Evolutionary conservation across 2,113 vertebrate species (phyloP).

Genomic region (Acrocephalus arundinaceus): DNA sequence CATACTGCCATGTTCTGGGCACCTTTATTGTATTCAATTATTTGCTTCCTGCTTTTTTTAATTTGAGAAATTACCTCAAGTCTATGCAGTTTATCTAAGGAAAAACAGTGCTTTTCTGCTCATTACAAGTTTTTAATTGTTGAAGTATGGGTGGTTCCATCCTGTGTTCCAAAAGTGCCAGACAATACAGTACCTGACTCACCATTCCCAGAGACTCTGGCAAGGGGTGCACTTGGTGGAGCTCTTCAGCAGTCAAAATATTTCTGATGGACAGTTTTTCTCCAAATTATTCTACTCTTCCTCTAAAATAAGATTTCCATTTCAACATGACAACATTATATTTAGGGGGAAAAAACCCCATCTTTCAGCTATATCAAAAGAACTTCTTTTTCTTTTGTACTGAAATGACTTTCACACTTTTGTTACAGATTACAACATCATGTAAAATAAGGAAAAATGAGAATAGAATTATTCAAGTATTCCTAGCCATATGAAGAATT

Average conservation of each 20-base stretch:
- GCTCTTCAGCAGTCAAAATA: background rate
- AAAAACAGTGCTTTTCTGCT: background rate
- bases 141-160: background rate
- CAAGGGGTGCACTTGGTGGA: background rate
- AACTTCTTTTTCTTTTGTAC: background rate
- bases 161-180: background rate
- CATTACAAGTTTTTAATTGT: background rate
- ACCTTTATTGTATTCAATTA: background rate
- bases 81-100: background rate
- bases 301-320: background rate
- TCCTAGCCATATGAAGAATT: background rate
- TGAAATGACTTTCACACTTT: background rate
- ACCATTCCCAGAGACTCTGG: background rate
- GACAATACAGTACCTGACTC: background rate
- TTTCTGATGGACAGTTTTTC: background rate
- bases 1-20: background rate
- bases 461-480: background rate
- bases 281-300: background rate
- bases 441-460: background rate
- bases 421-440: background rate
- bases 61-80: background rate
- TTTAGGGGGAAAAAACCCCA: accelerated
- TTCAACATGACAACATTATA: background rate
- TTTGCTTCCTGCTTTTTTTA: background rate
- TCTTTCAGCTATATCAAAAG: background rate